phyloP scores from a whole-genome alignment of 2,113 vertebrate species.

The Poicephalus meyeri region DNA sequence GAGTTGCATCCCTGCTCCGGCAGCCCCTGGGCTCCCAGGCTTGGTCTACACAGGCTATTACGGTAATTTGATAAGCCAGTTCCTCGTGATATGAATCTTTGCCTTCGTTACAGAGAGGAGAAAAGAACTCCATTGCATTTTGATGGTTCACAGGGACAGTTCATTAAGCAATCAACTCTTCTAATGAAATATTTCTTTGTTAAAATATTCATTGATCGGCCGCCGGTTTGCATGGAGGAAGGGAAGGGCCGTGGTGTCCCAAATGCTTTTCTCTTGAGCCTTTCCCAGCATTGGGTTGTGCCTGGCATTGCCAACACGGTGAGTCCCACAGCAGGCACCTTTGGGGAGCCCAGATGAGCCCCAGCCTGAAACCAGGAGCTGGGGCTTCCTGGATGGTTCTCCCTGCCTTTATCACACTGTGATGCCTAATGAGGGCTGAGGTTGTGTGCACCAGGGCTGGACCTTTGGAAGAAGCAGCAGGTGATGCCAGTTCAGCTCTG shows the following conservation, averaged over 20 bases:
- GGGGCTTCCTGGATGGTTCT: neutral
- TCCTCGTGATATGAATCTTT: conserved; percentile 68
- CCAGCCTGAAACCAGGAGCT: neutral
- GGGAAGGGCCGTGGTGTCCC: conserved; percentile 27
- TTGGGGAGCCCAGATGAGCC: neutral
- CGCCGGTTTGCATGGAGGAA: conserved; percentile 27
- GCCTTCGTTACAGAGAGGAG: conserved; percentile 60
- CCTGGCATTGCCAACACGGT: neutral
- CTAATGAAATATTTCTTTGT: conserved; percentile 84
- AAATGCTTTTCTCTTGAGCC: conserved; percentile 26
- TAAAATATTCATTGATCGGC: conserved; percentile 79
- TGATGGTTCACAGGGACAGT: conserved; percentile 77
- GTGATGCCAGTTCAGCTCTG: fast-evolving
- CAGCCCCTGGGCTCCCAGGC: neutral
- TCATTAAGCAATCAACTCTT: conserved; percentile 82
- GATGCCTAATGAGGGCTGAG: neutral
- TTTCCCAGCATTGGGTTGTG: neutral
- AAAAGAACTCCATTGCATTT: conserved; percentile 16
- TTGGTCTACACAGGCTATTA: conserved; percentile 74
- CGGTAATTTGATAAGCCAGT: conserved; percentile 74
- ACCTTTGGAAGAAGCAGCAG: neutral
- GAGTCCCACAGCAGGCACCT: neutral
- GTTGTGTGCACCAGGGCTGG: neutral
- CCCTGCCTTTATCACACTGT: fast-evolving
- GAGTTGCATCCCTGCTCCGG: fast-evolving